Base-by-base conservation (phyloP, 64 coral and sea anemone genomes). In the Montipora efflorescens region DNA sequence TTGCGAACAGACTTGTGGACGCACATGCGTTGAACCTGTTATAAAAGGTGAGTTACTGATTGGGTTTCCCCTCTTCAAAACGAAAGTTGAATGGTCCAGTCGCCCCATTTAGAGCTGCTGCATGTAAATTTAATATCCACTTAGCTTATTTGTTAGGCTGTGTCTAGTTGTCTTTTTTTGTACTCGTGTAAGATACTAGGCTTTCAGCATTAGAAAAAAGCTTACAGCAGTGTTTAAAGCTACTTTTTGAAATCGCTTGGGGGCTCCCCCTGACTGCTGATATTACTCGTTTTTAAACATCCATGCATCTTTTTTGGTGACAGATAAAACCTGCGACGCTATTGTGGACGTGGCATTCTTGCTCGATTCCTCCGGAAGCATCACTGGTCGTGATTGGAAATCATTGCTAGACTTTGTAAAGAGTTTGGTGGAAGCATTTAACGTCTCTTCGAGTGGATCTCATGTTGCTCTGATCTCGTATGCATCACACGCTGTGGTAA, bases 361-460 rank as follows among this genome's bases (percentile, higher is more conserved):
- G 9, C 12, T 97, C 13, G 95, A 97, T 55, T 91, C 95, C 64
- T 97, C 95, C 49, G 93, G 95, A 76, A 97, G 95, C 25, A 97
- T 97, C 70, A 87, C 89, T 67, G 59, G 76, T 48, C 67, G 25
- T 79, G 84, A 94, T n/a, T 97, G 95, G 95, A 82, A 57, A 16
- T 67, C 84, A 43, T 50, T 91, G 10, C 81, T 83, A 11, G 36
- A 21, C 13, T 97, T 97, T 50, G 67, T 97, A 10, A 80, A 64
- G 89, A 10, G 70, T 43, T 36, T 87, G 48, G 57, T 97, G 10
- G 47, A 57, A 3, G 36, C 79, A 28, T 94, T 95, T 36, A 89
- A 97, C 12, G 85, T 97, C 16, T 95, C 93, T 12, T 55, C 80
- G 2, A 90, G 79, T 72, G 95, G 92, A 58, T 89, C 95, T 16